Evolutionary conservation across 2,113 vertebrate species (phyloP), one percentile per base, ranked within the genome.

Genomic region (Percina caprodes): DNA sequence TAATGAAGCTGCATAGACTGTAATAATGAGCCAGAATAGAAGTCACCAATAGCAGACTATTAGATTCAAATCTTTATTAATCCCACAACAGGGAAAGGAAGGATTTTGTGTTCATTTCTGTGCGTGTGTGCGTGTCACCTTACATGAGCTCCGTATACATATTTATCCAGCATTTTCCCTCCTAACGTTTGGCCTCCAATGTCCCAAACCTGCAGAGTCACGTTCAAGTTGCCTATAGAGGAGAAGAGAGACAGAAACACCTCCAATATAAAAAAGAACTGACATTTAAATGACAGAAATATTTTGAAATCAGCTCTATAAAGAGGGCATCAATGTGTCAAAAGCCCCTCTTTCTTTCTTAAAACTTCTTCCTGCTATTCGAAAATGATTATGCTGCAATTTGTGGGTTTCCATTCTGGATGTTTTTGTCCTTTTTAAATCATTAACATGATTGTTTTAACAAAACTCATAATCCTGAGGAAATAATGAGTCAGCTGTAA

Each of bases 111-210:
- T 77, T 6, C 26, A 23, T 45, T 8, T 59, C 26, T 35, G 61
- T 51, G 49, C 14, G 58, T 69, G 49, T 21, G 61, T 69, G 51
- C 45, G 51, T 48, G 60, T 60, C 1, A 51, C 23, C 85, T 90
- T 91, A 95, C 95, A 95, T 99, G 97, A 90, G 98, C 97, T 93
- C 98, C 98, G 71, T 98, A 99, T 83, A 99, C 93, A 79, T 99
- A 99, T 96, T 99, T 99, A 95, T 99, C 98, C 95, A 99, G 93
- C 98, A 99, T 99, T 91, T 97, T 98, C 83, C 98, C 98, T 93
- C 98, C 98, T 88, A 99, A 95, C 0, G 98, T 98, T 96, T 99
- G 98, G 39, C 98, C 98, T 74, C 98, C 98, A 48, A 99, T 99
- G 92, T 99, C 98, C 98, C 97, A 99, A 76, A 99, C 96, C 94